A percentile compares a stretch with the other conserved stretches of the same genome.
Conservation (phyloP, 2,113 vertebrate genomes). For the Grammomys surdaster region DNA sequence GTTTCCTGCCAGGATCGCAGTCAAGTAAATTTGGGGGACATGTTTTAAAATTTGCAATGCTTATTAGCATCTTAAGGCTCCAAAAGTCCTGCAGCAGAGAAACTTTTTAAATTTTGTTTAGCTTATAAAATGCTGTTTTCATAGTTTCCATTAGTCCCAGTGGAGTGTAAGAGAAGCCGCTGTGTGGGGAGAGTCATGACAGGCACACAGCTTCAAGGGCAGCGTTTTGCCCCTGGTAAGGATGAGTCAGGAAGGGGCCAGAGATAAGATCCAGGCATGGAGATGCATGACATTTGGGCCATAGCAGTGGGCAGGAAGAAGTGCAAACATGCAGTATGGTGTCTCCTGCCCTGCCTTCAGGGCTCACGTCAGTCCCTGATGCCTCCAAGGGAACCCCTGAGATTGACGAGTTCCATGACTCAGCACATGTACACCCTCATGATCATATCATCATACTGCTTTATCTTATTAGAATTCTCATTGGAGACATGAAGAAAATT, state of each 20-base stretch:
- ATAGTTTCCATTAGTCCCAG: background rate
- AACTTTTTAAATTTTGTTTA: constrained; percentile 70
- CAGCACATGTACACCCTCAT: fast-evolving
- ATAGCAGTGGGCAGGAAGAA: background rate
- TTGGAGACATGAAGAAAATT: background rate
- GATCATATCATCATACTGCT: background rate
- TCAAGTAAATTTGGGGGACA: constrained; percentile 74
- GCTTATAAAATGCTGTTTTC: background rate
- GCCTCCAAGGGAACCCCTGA: background rate
- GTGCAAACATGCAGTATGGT: fast-evolving
- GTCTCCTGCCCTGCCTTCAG: too few species aligned
- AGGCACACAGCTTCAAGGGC: background rate
- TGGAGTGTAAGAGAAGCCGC: background rate
- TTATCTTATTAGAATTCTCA: background rate
- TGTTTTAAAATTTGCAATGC: constrained; percentile 65
- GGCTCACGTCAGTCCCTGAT: background rate
- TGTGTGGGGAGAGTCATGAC: background rate
- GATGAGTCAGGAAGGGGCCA: background rate
- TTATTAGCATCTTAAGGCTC: constrained; percentile 73
- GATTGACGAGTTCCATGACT: background rate
- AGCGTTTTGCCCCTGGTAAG: background rate
- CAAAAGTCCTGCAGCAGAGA: constrained; percentile 68
- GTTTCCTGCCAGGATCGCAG: constrained; percentile 76
- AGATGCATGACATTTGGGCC: background rate
- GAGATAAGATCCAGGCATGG: background rate